phyloP scores from a whole-genome alignment of 1,140 invertebrate species.

The Protaetia brevitarsis region DNA sequence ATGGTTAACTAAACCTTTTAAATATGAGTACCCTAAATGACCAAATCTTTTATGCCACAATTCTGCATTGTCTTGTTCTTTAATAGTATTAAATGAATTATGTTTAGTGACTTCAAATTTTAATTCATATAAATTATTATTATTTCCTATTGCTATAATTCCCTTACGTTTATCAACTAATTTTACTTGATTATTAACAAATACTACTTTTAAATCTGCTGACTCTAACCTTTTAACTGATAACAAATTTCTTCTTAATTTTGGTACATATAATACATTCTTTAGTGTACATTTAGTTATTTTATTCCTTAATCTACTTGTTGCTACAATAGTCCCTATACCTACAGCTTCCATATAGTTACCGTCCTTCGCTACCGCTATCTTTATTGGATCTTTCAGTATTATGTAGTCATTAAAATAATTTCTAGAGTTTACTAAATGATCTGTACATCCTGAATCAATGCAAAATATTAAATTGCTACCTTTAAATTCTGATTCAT shows the following conservation, averaged over 20 bases:
- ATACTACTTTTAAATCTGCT: constrained; percentile 3
- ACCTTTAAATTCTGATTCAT: background rate
- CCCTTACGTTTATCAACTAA: no score
- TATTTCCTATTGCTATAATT: no score
- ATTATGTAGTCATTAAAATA: constrained; percentile 18
- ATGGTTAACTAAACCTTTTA: no score
- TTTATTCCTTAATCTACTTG: background rate
- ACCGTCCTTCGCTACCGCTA: constrained; percentile 24
- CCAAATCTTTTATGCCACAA: no score
- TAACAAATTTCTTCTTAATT: constrained; percentile 23
- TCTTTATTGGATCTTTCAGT: constrained; percentile 21
- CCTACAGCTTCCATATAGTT: constrained; percentile 5
- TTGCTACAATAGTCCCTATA: constrained; percentile 1
- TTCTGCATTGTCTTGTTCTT: no score
- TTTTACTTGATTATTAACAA: no score
- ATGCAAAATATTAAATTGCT: constrained; percentile 16
- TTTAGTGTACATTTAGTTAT: constrained; percentile 17
- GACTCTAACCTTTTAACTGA: constrained; percentile 20
- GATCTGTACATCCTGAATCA: constrained; percentile 22
- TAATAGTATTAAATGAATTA: no score
- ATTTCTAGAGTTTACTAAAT: constrained; percentile 18
- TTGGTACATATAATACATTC: constrained; percentile 21
- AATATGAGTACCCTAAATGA: no score
- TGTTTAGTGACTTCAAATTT: no score
- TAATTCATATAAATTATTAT: no score